Percentiles rank a stretch among this genome's conserved stretches.
Evolutionary conservation across 2,888 invertebrate species (phyloP).

Genomic region (Parthenolecanium corni): DNA sequence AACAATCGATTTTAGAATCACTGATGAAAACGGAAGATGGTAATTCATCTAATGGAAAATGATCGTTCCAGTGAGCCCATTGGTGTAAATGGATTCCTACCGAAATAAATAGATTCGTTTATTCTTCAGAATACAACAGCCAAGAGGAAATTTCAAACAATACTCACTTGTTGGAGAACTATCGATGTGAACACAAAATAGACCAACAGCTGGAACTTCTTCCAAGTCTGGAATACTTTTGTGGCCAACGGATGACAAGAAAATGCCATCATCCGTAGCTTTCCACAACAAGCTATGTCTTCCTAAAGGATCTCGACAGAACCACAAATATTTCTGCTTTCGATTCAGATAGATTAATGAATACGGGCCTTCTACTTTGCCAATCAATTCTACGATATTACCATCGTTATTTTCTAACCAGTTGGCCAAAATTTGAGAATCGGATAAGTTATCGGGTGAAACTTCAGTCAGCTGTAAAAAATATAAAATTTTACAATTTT

Average conservation of each 20-base stretch:
- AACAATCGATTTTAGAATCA: background rate
- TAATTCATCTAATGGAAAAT: background rate
- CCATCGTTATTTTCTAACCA: slow-evolving; percentile 22
- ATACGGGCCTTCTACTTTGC: slow-evolving; percentile 65
- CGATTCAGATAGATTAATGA: slow-evolving; percentile 62
- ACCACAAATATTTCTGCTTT: slow-evolving; percentile 50
- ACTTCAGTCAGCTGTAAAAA: background rate
- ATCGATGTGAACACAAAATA: slow-evolving; percentile 31
- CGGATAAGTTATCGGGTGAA: slow-evolving; percentile 19
- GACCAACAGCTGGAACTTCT: slow-evolving; percentile 36
- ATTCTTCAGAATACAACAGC: background rate
- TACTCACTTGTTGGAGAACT: background rate
- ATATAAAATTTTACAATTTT: background rate
- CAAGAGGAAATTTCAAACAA: background rate
- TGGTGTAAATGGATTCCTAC: slow-evolving; percentile 12
- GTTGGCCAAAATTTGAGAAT: slow-evolving; percentile 29
- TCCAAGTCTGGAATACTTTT: slow-evolving; percentile 30
- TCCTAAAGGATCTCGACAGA: slow-evolving; percentile 75
- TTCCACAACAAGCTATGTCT: slow-evolving; percentile 63
- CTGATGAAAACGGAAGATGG: background rate
- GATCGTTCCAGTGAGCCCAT: slow-evolving; percentile 16
- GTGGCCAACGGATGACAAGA: slow-evolving; percentile 36
- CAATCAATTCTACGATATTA: slow-evolving; percentile 38
- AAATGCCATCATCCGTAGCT: slow-evolving; percentile 15
- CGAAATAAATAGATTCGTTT: background rate